Evolutionary conservation across 2,113 vertebrate species (phyloP).

Genomic region (Atherinomorus stipes): DNA sequence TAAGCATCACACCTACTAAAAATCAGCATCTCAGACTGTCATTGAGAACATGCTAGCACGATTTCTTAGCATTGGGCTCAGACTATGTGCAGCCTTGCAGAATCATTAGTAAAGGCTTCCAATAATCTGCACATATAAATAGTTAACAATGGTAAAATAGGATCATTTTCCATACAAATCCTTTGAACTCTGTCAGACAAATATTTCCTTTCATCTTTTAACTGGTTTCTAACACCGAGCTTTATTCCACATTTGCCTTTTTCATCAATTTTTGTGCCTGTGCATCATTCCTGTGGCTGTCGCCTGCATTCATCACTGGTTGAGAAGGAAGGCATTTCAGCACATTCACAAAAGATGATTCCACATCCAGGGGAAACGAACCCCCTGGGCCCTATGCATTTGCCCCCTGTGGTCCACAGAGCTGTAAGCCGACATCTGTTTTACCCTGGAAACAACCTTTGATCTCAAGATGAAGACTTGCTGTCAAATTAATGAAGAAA

Average conservation of each 20-base stretch:
- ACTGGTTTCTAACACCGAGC: constrained; percentile 15
- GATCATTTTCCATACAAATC: neutral
- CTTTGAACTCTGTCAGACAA: neutral
- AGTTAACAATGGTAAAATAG: neutral
- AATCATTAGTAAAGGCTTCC: too few relatives aligned
- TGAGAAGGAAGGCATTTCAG: constrained; percentile 65
- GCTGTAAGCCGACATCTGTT: constrained; percentile 71
- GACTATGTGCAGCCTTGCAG: too few relatives aligned
- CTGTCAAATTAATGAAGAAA: constrained; percentile 58
- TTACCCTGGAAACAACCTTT: constrained; percentile 68
- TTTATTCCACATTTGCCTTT: constrained; percentile 19
- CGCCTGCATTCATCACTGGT: constrained; percentile 46
- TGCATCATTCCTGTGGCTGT: constrained; percentile 36
- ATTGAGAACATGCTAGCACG: too few relatives aligned
- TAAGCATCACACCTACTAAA: neutral
- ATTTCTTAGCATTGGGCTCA: too few relatives aligned
- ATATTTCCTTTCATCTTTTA: neutral
- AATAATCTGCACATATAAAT: constrained; percentile 1
- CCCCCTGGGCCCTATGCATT: constrained; percentile 52
- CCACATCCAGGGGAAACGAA: constrained; percentile 65
- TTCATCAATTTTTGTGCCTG: constrained; percentile 3
- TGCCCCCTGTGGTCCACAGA: constrained; percentile 54
- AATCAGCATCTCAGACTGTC: too few relatives aligned
- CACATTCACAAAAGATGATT: constrained; percentile 67
- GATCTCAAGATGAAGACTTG: constrained; percentile 52